Percentiles rank a stretch among this genome's conserved stretches.
Evolutionary conservation across 92 coral and sea anemone genomes (phyloP).

Genomic region (Meandrina meandrites): DNA sequence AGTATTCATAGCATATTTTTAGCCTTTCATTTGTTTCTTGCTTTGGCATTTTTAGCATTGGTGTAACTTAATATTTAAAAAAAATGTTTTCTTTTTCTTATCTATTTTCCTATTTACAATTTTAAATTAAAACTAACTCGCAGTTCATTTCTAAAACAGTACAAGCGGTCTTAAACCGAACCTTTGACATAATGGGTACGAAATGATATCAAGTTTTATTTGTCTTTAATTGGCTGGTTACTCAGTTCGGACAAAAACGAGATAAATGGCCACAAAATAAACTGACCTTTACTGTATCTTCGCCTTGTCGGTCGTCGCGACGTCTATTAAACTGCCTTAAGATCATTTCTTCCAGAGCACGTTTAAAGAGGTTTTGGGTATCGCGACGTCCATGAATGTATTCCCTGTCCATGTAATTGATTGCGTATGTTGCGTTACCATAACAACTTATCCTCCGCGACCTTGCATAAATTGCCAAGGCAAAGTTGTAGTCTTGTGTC

Average conservation of each 20-base stretch:
- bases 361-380: background rate
- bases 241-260: background rate
- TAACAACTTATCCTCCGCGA: background rate
- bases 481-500: background rate
- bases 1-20: background rate
- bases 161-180: too few relatives aligned
- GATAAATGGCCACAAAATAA: background rate
- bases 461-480: background rate
- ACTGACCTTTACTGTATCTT: conserved; percentile 17
- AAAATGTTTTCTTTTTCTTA: too few relatives aligned
- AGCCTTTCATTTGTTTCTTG: background rate
- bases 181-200: too few relatives aligned
- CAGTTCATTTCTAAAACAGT: too few relatives aligned
- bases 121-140: too few relatives aligned
- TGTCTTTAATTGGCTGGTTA: background rate
- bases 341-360: conserved; percentile 12
- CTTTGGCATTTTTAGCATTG: too few relatives aligned
- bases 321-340: background rate
- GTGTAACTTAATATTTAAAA: too few relatives aligned
- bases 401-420: conserved; percentile 5
- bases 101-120: too few relatives aligned
- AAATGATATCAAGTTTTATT: too few relatives aligned
- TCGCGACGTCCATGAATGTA: background rate
- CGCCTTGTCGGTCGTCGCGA: background rate
- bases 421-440: background rate